Evolutionary conservation across 2,113 vertebrate genomes (phyloP).

Genomic region (Sterrhoptilus dennistouni): DNA sequence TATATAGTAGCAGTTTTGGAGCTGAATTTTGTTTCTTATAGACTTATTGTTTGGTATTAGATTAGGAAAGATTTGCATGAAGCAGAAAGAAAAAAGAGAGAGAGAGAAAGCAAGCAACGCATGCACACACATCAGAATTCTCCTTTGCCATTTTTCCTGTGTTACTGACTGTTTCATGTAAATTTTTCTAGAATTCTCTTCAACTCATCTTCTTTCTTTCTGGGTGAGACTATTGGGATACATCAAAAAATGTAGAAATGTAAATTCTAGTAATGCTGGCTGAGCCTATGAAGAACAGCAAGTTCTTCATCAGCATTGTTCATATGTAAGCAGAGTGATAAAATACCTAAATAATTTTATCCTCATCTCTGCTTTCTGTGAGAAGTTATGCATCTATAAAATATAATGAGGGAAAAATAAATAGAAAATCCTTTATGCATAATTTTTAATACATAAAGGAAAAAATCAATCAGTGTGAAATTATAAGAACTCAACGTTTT

Average conservation of each 20-base stretch:
- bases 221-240: not conserved
- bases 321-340: slow-evolving; percentile 10
- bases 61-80: slow-evolving; percentile 30
- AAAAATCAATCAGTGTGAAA: not conserved
- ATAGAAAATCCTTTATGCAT: not conserved
- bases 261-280: slow-evolving; percentile 10
- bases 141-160: slow-evolving; percentile 40
- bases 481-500: not conserved
- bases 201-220: not conserved
- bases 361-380: not conserved
- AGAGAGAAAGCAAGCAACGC: not conserved
- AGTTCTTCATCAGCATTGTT: slow-evolving; percentile 9
- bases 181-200: slow-evolving; percentile 39
- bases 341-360: slow-evolving; percentile 18
- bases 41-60: slow-evolving; percentile 58
- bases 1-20: slow-evolving; percentile 63
- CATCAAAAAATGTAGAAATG: slow-evolving; percentile 51
- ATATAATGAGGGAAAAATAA: not conserved
- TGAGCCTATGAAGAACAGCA: not conserved
- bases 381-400: not conserved
- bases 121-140: not conserved
- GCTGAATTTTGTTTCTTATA: slow-evolving; percentile 61
- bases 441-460: slow-evolving; percentile 7
- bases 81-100: not conserved
- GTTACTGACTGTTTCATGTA: slow-evolving; percentile 35